Percentiles rank a stretch among this genome's conserved stretches.
Conservation (phyloP, 2,888 invertebrate species). For the Hylaea fasciaria region DNA sequence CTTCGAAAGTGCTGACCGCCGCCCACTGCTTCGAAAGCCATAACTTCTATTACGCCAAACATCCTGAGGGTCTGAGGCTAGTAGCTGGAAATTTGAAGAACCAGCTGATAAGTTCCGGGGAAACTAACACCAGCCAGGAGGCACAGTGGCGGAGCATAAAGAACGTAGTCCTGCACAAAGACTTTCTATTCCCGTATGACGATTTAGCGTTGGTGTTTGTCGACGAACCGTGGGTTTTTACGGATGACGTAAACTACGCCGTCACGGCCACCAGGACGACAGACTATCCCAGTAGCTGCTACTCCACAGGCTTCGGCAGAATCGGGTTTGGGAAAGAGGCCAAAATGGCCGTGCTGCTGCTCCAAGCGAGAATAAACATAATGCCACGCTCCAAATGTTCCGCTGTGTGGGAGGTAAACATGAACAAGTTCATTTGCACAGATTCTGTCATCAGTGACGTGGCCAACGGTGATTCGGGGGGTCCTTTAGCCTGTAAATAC, state of each 20-base stretch:
- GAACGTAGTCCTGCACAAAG: neutral
- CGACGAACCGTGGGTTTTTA: conserved; percentile 5
- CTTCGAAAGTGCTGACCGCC: conserved; percentile 58
- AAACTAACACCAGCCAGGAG: neutral
- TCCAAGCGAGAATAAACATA: conserved; percentile 53
- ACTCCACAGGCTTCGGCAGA: conserved; percentile 62
- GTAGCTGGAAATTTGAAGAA: conserved; percentile 59
- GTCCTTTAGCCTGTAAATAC: conserved; percentile 61
- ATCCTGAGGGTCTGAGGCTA: conserved; percentile 48
- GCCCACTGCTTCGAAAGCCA: conserved; percentile 71
- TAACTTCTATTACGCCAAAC: conserved; percentile 51
- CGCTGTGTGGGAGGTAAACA: conserved; percentile 63
- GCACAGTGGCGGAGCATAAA: conserved; percentile 9
- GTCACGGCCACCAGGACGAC: conserved; percentile 38
- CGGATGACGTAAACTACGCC: conserved; percentile 45
- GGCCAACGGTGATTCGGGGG: conserved; percentile 67
- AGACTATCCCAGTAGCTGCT: conserved; percentile 55
- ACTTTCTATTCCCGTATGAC: conserved; percentile 7
- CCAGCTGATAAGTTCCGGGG: neutral
- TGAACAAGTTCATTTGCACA: conserved; percentile 60
- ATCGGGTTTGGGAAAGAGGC: conserved; percentile 33
- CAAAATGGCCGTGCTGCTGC: conserved; percentile 48
- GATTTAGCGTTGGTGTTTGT: conserved; percentile 6
- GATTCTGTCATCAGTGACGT: conserved; percentile 55
- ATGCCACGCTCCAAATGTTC: conserved; percentile 56